Conservation (phyloP, 2,113 vertebrate genomes). For the Lethenteron reissneri region DNA sequence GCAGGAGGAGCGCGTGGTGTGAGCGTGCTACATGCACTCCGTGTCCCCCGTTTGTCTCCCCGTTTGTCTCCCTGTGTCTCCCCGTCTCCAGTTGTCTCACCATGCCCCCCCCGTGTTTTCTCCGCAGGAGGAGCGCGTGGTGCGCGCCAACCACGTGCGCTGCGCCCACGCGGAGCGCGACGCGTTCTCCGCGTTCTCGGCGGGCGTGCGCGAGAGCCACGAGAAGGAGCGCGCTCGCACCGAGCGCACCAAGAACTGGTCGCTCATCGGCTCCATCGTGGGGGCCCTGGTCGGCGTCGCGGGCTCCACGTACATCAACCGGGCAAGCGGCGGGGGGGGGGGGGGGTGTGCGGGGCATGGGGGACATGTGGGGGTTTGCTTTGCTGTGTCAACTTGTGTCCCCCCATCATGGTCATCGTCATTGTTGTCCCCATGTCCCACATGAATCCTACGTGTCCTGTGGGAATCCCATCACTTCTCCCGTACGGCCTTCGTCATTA, state of each 20-base stretch:
- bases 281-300: constrained; percentile 78
- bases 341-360: no score
- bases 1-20: background rate
- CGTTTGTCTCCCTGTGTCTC: no score
- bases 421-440: no score
- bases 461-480: no score
- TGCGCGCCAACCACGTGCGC: constrained; percentile 30
- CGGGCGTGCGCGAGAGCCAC: constrained; percentile 59
- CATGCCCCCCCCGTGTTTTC: background rate
- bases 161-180: constrained; percentile 56
- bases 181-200: constrained; percentile 67
- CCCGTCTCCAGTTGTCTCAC: no score
- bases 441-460: no score
- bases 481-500: no score
- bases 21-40: background rate
- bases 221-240: constrained; percentile 76
- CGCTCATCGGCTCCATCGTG: constrained; percentile 63
- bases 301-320: constrained; percentile 80
- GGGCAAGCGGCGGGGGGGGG: constrained; percentile 10
- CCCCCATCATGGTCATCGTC: no score
- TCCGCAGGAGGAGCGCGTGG: constrained; percentile 60
- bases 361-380: no score
- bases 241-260: constrained; percentile 95
- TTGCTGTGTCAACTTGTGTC: no score
- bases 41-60: no score